These are phyloP conservation scores for Mechanitis mazaeus DNA, from an alignment of 2,888 invertebrate genomes.

Conservation along the genomic window DNA sequence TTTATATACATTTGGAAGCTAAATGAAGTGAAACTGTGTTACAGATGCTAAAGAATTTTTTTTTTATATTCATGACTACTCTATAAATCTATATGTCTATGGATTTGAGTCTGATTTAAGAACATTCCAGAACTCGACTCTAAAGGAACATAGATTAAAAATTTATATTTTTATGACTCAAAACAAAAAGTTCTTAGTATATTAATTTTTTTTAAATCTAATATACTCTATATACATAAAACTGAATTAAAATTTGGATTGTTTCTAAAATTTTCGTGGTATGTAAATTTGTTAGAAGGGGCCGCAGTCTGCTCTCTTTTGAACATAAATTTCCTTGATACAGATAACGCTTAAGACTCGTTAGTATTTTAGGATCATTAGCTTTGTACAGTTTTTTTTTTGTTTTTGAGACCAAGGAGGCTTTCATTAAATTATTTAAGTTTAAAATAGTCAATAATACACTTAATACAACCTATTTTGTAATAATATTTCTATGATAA, in stretches of 20 bases:
- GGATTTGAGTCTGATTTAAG: neutral
- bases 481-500: too few species aligned
- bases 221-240: too few species aligned
- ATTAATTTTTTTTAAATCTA: too few species aligned
- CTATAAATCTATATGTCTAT: neutral
- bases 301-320: conserved; percentile 2
- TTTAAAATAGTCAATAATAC: too few species aligned
- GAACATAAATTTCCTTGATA: conserved; percentile 6
- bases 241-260: neutral
- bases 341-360: conserved; percentile 3
- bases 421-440: too few species aligned
- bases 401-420: too few species aligned
- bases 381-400: neutral
- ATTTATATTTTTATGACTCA: too few species aligned
- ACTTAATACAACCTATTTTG: too few species aligned
- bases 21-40: conserved; percentile 70
- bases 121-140: too few species aligned
- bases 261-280: neutral
- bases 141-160: too few species aligned
- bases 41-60: conserved; percentile 53
- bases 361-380: neutral
- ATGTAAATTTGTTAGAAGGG: conserved; percentile 2
- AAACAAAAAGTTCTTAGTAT: too few species aligned
- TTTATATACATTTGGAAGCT: conserved; percentile 70
- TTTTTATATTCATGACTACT: conserved; percentile 44